These are phyloP conservation scores for Xenops minutus DNA, from an alignment of 2,797 vertebrate species.

Conservation along the genomic window DNA sequence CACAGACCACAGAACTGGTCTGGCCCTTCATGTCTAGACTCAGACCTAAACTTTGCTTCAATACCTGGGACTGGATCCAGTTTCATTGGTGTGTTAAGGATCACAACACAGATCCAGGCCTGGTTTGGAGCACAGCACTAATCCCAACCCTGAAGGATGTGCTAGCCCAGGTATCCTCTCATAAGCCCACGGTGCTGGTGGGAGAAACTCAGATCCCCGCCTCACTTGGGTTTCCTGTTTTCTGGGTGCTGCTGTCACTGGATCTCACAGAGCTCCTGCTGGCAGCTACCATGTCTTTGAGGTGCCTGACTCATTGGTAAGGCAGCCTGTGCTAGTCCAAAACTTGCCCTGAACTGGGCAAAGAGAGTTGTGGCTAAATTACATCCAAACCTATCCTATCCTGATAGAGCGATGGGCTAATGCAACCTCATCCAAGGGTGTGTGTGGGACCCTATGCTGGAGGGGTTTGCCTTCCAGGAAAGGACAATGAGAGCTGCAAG, in stretches of 20 bases:
- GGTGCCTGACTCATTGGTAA: not conserved
- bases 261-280: not conserved
- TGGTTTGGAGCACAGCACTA: not conserved
- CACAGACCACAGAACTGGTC: not conserved
- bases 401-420: not conserved
- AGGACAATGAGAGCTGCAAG: not conserved
- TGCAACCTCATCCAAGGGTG: not conserved
- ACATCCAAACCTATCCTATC: not conserved
- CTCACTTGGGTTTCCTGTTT: not conserved
- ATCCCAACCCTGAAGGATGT: not conserved
- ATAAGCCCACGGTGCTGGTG: accelerated
- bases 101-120: not conserved
- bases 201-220: not conserved
- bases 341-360: not conserved
- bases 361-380: not conserved
- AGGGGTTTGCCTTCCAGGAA: not conserved
- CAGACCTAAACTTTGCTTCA: not conserved
- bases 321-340: not conserved
- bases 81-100: not conserved
- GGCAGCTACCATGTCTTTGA: not conserved
- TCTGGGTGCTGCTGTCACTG: not conserved
- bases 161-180: not conserved
- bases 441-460: not conserved
- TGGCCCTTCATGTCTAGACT: not conserved
- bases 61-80: not conserved